phyloP scores from a whole-genome alignment of 2,113 vertebrate species.

The Papio anubis region DNA sequence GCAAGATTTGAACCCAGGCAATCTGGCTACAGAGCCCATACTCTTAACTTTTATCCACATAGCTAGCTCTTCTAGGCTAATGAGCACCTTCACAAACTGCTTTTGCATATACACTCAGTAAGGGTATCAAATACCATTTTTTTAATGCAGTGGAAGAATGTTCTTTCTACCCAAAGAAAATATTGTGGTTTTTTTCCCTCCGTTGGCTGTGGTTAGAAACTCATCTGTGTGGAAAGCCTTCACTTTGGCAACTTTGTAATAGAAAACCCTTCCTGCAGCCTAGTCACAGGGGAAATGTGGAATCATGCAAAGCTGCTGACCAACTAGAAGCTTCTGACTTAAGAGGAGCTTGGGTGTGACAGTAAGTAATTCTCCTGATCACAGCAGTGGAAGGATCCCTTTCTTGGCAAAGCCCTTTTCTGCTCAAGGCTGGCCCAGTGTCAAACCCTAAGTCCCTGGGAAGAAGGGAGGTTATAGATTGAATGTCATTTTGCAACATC shows the following conservation, averaged over 20 bases:
- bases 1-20: neutral
- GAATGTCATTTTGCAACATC: neutral
- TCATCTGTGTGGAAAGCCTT: neutral
- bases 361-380: neutral
- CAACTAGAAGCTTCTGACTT: neutral
- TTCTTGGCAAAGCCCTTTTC: neutral
- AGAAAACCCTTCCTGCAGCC: neutral
- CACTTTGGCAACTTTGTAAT: neutral
- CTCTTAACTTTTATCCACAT: neutral
- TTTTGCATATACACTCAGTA: neutral
- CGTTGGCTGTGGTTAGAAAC: neutral
- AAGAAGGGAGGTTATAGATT: neutral
- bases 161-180: neutral
- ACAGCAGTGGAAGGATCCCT: neutral
- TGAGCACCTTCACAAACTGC: neutral
- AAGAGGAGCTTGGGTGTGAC: neutral
- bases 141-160: neutral
- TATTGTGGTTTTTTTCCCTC: neutral
- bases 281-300: neutral
- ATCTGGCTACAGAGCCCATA: neutral
- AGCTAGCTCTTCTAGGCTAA: neutral
- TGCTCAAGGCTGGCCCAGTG: neutral
- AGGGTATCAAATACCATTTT: neutral
- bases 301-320: neutral
- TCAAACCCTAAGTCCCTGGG: neutral